Evolutionary conservation across 2,797 vertebrate genomes (phyloP), one percentile per base, ranked within the genome.

Genomic region (Platalea minor): DNA sequence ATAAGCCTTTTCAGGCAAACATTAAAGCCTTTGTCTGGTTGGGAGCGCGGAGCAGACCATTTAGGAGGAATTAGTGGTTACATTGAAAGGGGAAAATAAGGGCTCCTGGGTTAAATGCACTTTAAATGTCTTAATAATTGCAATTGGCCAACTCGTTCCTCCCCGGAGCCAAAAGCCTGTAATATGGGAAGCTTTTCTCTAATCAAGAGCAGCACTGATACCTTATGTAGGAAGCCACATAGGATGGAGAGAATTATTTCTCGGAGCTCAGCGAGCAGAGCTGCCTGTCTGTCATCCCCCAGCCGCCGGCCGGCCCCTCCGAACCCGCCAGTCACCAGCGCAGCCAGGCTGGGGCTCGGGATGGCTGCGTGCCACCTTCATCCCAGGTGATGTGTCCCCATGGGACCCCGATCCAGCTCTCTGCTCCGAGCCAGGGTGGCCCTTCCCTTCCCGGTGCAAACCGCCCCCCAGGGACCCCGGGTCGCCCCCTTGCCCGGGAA

Each of bases 121-220:
- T 97, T 95, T 95, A 97, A 97, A 97, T 95, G 96, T 97, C 96
- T 97, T 97, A 96, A 97, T 97, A 97, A 97, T 97, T 96, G 94
- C 94, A 93, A 96, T 93, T 97, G 96, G 95, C 97, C 93, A 93
- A 96, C 90, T 91, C 4, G 73, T 93, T 96, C 96, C 95, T 96
- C 94, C 96, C 96, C 5, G 35, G 94, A 97, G 96, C 96, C 96
- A 96, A 96, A 93, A 94, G 96, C 84, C 93, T 94, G 95, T 95
- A 96, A 95, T 94, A 95, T 78, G 94, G 96, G 96, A 96, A 97
- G 96, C 95, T 94, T 96, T 95, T 21, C 93, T 84, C 89, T 95
- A 95, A 97, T 95, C 91, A 92, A 89, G 92, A 96, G 96, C 93
- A 95, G 96, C 81, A 39, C 93, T 80, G 95, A 95, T 96, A 92